phyloP scores from a whole-genome alignment of 2,888 invertebrate species.

The Thelaira solivaga region DNA sequence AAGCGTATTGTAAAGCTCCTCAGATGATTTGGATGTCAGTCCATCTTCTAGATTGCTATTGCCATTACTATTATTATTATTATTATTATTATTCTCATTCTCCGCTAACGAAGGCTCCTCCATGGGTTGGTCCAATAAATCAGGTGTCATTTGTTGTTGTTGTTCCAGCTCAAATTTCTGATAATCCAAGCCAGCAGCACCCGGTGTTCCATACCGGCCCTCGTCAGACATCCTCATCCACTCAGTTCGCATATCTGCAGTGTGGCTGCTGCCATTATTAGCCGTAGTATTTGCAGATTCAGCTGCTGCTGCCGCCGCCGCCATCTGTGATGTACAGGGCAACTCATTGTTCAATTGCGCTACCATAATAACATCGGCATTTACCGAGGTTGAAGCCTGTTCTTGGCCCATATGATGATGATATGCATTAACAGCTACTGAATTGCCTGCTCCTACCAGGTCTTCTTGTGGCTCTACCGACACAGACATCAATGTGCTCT shows the following conservation, averaged over 20 bases:
- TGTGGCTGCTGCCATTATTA: constrained; percentile 67
- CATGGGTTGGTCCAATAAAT: constrained; percentile 69
- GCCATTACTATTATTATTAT: constrained; percentile 65
- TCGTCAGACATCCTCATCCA: constrained; percentile 77
- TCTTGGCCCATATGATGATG: constrained; percentile 48
- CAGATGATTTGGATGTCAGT: constrained; percentile 72
- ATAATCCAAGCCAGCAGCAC: constrained; percentile 79
- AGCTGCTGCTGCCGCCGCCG: constrained; percentile 67
- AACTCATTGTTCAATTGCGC: constrained; percentile 39
- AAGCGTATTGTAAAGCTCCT: constrained; percentile 79
- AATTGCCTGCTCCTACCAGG: constrained; percentile 54
- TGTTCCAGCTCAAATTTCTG: constrained; percentile 74
- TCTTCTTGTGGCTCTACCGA: constrained; percentile 67
- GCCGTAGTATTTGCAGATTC: constrained; percentile 65
- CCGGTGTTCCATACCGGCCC: constrained; percentile 82
- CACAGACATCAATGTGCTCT: constrained; percentile 75
- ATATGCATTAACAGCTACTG: constrained; percentile 62
- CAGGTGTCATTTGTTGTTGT: constrained; percentile 66
- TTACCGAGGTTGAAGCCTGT: constrained; percentile 48
- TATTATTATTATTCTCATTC: constrained; percentile 68
- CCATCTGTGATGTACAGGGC: constrained; percentile 63
- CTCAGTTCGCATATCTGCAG: constrained; percentile 75
- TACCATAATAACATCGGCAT: constrained; percentile 36
- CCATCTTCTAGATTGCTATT: constrained; percentile 71
- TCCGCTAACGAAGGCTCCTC: constrained; percentile 70